phyloP scores from a whole-genome alignment of 2,888 invertebrate species.

The Cantharis rufa region DNA sequence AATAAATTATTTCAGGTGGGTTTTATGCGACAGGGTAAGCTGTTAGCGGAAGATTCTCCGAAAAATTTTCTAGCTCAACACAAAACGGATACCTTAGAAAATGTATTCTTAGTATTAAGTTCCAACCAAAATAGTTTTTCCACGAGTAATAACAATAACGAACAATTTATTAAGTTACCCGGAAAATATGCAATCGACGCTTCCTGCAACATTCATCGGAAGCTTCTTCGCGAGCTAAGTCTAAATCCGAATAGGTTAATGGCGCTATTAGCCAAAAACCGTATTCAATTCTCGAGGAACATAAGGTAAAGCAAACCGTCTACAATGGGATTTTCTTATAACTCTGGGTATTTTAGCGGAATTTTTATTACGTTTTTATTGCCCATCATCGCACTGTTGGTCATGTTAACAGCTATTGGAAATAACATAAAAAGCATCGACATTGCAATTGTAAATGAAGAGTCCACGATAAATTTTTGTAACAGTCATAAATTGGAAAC shows the following conservation, averaged over 20 bases:
- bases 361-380: slow-evolving; percentile 80
- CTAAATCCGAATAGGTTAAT: slow-evolving; percentile 36
- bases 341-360: slow-evolving; percentile 63
- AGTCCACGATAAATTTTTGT: slow-evolving; percentile 55
- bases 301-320: slow-evolving; percentile 14
- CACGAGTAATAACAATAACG: slow-evolving; percentile 28
- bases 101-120: slow-evolving; percentile 85
- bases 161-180: slow-evolving; percentile 12
- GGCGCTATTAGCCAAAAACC: slow-evolving; percentile 44
- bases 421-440: slow-evolving; percentile 73
- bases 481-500: slow-evolving; percentile 52
- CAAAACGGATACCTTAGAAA: slow-evolving; percentile 77
- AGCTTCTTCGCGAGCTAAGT: slow-evolving; percentile 21
- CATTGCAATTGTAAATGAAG: slow-evolving; percentile 80
- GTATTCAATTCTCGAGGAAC: slow-evolving; percentile 44
- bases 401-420: slow-evolving; percentile 82
- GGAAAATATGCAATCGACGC: background rate
- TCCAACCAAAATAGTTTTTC: slow-evolving; percentile 60
- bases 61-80: slow-evolving; percentile 69
- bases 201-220: slow-evolving; percentile 29
- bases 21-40: slow-evolving; percentile 81
- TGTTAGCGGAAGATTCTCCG: slow-evolving; percentile 86
- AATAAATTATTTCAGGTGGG: slow-evolving; percentile 71
- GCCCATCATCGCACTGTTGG: slow-evolving; percentile 79
- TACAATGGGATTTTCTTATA: slow-evolving; percentile 6